A percentile compares a stretch with the other conserved stretches of the same genome.
These are phyloP conservation scores for Trematomus bernacchii DNA, from an alignment of 2,797 vertebrate genomes.

Conservation along the genomic window DNA sequence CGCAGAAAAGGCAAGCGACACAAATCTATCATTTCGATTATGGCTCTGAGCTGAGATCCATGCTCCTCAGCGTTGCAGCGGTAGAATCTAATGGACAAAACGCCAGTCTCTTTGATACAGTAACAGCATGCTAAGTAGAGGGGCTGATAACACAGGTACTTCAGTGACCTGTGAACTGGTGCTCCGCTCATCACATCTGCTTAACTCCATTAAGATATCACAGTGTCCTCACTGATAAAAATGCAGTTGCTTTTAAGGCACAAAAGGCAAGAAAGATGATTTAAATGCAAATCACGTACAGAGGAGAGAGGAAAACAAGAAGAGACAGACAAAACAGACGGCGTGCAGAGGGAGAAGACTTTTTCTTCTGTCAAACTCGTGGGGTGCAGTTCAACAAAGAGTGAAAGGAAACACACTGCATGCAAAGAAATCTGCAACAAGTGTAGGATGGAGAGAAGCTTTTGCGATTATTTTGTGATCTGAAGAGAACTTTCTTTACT, in stretches of 20 bases:
- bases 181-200: constrained; percentile 63
- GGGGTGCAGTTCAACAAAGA: constrained; percentile 25
- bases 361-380: constrained; percentile 46
- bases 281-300: constrained; percentile 37
- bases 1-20: constrained; percentile 22
- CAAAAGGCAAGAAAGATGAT: constrained; percentile 33
- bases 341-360: constrained; percentile 20
- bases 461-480: constrained; percentile 18
- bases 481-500: constrained; percentile 4
- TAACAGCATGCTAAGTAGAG: constrained; percentile 44
- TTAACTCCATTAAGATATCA: constrained; percentile 68
- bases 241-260: constrained; percentile 21
- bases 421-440: constrained; percentile 36
- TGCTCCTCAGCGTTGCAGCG: constrained; percentile 48
- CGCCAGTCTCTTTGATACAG: constrained; percentile 36
- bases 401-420: constrained; percentile 21
- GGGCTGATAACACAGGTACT: constrained; percentile 61
- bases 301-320: constrained; percentile 33
- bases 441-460: constrained; percentile 23
- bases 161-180: constrained; percentile 59
- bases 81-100: constrained; percentile 50
- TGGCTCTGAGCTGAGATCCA: constrained; percentile 37
- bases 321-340: constrained; percentile 30
- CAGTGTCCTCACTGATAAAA: constrained; percentile 39
- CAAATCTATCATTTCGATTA: constrained; percentile 57